These are phyloP conservation scores for Megalops cyprinoides DNA, from an alignment of 2,797 vertebrate species.

Conservation along the genomic window DNA sequence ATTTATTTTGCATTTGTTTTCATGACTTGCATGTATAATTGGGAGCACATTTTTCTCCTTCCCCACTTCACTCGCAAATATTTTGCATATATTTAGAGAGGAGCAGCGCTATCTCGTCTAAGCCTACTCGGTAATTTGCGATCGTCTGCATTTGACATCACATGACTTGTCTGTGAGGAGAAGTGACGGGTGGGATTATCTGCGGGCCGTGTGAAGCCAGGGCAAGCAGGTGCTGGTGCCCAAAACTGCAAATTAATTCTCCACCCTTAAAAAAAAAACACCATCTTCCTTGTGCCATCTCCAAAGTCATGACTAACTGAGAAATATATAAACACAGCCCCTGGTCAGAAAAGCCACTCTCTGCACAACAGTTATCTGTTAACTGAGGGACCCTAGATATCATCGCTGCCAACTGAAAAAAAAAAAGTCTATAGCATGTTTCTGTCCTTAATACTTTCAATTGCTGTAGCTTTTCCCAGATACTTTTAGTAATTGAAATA, in stretches of 20 bases:
- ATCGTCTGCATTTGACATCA: slow-evolving; percentile 34
- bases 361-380: neutral
- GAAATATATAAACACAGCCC: neutral
- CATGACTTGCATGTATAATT: slow-evolving; percentile 54
- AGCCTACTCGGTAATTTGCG: slow-evolving; percentile 58
- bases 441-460: neutral
- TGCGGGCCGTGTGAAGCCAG: neutral
- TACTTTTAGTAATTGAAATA: neutral
- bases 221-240: neutral
- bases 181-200: neutral
- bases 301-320: neutral
- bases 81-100: slow-evolving; percentile 43
- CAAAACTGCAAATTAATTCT: neutral
- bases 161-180: slow-evolving; percentile 26
- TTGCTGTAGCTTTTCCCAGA: neutral
- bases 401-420: neutral
- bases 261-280: neutral
- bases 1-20: slow-evolving; percentile 37
- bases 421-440: neutral
- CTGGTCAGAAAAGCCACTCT: neutral
- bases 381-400: neutral
- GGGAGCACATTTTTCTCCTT: slow-evolving; percentile 43
- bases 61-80: neutral
- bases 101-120: slow-evolving; percentile 46
- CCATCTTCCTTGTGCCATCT: neutral